phyloP scores from a whole-genome alignment of 35 echinoderm and acorn worm species.

The Ptychodera flava region DNA sequence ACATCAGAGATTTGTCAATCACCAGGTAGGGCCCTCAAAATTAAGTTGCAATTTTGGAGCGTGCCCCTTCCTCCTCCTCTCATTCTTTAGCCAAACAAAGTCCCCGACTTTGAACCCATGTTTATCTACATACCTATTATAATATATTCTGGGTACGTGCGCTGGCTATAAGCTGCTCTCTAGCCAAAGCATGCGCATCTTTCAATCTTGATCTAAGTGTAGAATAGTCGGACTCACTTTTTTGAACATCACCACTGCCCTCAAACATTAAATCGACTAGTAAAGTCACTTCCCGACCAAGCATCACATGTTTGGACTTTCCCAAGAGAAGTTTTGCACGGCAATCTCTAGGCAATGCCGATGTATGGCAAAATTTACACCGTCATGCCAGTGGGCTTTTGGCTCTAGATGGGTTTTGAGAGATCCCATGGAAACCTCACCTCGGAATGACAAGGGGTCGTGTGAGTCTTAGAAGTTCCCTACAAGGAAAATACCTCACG shows the following conservation, averaged over 20 bases:
- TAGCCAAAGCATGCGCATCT: background rate
- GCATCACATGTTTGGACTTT: conserved; percentile 1
- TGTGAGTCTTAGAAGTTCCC: conserved; percentile 15
- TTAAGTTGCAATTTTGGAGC: conserved; percentile 44
- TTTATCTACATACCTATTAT: conserved; percentile 3
- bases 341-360: conserved; percentile 2
- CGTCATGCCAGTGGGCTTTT: conserved; percentile 26
- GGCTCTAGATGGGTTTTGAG: too few relatives aligned
- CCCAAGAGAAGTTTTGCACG: background rate
- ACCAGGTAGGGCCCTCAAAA: conserved; percentile 52
- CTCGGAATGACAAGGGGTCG: conserved; percentile 18
- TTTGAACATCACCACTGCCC: background rate
- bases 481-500: background rate
- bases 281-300: background rate
- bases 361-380: conserved; percentile 23
- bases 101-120: background rate
- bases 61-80: background rate
- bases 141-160: conserved; percentile 16
- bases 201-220: background rate
- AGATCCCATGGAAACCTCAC: background rate
- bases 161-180: background rate
- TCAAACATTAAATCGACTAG: background rate
- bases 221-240: background rate
- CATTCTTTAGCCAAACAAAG: conserved; percentile 35
- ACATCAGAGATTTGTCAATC: conserved; percentile 43